A percentile compares a stretch with the other conserved stretches of the same genome.
phyloP scores from a whole-genome alignment of 2,113 vertebrate genomes.

The Bubo blakistoni region DNA sequence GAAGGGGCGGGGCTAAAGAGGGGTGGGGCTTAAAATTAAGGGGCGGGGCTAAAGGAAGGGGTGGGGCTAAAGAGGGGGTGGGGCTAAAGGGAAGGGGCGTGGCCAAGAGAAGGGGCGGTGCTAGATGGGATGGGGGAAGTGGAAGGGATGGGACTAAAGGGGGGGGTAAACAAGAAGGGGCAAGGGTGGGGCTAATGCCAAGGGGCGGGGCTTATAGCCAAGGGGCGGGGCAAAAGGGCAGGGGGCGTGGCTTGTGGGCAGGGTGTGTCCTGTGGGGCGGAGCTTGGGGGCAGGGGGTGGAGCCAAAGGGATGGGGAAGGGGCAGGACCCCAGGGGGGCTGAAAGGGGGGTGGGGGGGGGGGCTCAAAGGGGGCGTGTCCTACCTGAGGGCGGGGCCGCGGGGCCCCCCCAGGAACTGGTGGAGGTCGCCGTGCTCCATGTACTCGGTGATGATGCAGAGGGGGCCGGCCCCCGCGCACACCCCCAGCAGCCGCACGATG shows the following conservation, averaged over 20 bases:
- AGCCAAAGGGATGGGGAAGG: not conserved
- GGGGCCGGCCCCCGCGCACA: slow-evolving; percentile 88
- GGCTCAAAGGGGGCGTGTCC: not conserved
- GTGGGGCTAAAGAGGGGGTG: too few relatives aligned
- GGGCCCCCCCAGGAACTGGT: slow-evolving; percentile 86
- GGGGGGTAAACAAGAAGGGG: not conserved
- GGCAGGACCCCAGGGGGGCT: not conserved
- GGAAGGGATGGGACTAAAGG: not conserved
- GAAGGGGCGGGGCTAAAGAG: too few relatives aligned
- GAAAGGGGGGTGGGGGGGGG: not conserved
- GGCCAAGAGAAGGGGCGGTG: too few relatives aligned
- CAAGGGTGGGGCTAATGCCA: not conserved
- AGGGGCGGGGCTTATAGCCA: too few relatives aligned
- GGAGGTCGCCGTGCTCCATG: slow-evolving; percentile 93
- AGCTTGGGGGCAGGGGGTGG: too few relatives aligned
- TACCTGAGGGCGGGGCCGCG: not conserved
- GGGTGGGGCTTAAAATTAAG: too few relatives aligned
- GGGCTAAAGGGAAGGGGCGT: not conserved
- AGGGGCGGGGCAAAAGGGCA: not conserved
- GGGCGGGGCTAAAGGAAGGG: too few relatives aligned
- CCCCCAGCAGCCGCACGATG: slow-evolving; percentile 90
- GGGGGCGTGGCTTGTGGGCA: too few relatives aligned
- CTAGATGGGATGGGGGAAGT: not conserved
- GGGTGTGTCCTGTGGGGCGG: too few relatives aligned
- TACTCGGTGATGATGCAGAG: slow-evolving; percentile 94